Percentiles rank a stretch among this genome's conserved stretches.
Conservation (phyloP, 2,888 invertebrate genomes). For the Antheraea yamamai region DNA sequence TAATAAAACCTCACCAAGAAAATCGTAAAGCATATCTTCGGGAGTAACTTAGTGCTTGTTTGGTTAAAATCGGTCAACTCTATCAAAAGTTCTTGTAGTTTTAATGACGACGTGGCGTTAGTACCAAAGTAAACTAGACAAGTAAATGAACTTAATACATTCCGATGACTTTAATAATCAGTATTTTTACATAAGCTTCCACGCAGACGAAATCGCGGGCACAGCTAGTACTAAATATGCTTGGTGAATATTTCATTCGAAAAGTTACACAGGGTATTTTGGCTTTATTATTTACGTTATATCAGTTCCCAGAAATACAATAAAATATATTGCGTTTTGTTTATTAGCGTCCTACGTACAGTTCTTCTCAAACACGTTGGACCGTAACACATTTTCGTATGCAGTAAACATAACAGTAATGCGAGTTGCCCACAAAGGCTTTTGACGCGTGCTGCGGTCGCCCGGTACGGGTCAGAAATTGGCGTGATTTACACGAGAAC, state of each 20-base stretch:
- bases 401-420: slow-evolving; percentile 55
- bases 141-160: too few species aligned
- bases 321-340: slow-evolving; percentile 35
- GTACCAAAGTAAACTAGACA: too few species aligned
- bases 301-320: slow-evolving; percentile 13
- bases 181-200: too few species aligned
- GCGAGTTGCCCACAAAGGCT: slow-evolving; percentile 65
- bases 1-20: too few species aligned
- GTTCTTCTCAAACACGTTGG: slow-evolving; percentile 46
- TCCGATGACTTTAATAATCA: too few species aligned
- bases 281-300: not conserved
- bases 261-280: slow-evolving; percentile 4
- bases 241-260: slow-evolving; percentile 25
- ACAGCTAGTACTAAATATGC: not conserved
- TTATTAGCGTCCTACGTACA: slow-evolving; percentile 39
- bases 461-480: slow-evolving; percentile 72
- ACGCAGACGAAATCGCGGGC: too few species aligned
- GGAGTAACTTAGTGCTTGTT: too few species aligned
- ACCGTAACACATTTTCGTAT: slow-evolving; percentile 43
- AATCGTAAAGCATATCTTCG: too few species aligned
- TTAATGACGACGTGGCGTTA: too few species aligned
- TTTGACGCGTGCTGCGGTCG: slow-evolving; percentile 76
- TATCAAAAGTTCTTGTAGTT: too few species aligned
- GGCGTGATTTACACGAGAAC: slow-evolving; percentile 67
- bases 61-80: too few species aligned